Evolutionary conservation across 2,797 vertebrate species (phyloP), one percentile per base, ranked within the genome.

Genomic region (Nothura maculosa): DNA sequence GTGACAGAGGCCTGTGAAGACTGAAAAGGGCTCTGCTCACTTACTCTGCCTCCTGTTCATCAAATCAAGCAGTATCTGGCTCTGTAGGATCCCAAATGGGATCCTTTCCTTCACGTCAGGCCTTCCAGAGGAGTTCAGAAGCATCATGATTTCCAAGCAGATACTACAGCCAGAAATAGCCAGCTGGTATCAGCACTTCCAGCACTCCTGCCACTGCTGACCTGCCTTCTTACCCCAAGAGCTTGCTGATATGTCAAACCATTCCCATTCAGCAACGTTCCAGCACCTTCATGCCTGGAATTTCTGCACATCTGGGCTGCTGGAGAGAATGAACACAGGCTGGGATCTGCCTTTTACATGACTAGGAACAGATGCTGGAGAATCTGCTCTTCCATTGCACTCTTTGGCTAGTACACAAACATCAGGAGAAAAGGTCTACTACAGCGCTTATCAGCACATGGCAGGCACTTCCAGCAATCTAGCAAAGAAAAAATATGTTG

Each of bases 401-500:
- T 55, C 0, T 3, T 8, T 73, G 69, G 81, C 81, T 86, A 82
- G 81, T 58, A 62, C 52, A 48, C 34, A 57, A 8, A 63, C 67
- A 87, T 22, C 57, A 92, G 57, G 12, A 92, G 42, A 92, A 87
- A 95, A 89, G 66, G 73, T 69, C 63, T 34, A 85, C 76, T 73
- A 81, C 25, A 48, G 79, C 66, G 86, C 92, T 96, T 95, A 94
- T 94, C 95, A 90, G 93, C 81, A 78, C 70, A 83, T 34, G 86
- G 79, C 90, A 95, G 93, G 92, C 90, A 87, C 83, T 90, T 93
- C 13, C 83, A 95, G 38, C 76, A 94, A 90, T 66, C 79, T 63
- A 87, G 69, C 28, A 87, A 94, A 92, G 43, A 70, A 85, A 85
- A 79, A 43, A 69, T 68, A 74, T 42, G 70, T 93, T 92, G 62